phyloP scores from a whole-genome alignment of 2,888 invertebrate species.

The Thereva unica region DNA sequence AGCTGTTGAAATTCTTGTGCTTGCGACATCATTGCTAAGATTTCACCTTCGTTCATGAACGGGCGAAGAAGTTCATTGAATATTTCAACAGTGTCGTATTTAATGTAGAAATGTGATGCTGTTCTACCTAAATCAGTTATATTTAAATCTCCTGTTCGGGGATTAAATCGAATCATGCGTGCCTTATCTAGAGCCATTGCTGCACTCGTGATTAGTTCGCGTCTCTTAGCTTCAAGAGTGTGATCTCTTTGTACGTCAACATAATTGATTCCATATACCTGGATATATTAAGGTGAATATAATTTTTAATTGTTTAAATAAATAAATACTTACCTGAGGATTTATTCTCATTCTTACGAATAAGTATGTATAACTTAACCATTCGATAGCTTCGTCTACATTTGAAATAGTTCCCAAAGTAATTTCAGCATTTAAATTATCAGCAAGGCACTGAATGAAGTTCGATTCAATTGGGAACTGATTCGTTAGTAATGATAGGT shows the following conservation, averaged over 20 bases:
- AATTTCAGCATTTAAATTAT: conserved; percentile 98
- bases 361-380: conserved; percentile 97
- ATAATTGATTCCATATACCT: conserved; percentile 67
- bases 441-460: conserved; percentile 87
- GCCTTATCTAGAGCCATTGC: conserved; percentile 88
- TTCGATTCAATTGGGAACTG: conserved; percentile 99
- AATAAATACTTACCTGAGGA: conserved; percentile 62
- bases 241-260: conserved; percentile 74
- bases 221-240: conserved; percentile 74
- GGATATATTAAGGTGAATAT: too few species aligned
- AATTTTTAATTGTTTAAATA: too few species aligned
- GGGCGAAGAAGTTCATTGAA: conserved; percentile 83
- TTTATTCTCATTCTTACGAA: conserved; percentile 93
- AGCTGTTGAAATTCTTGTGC: conserved; percentile 95
- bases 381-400: conserved; percentile 93
- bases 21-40: conserved; percentile 87
- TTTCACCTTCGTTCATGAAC: conserved; percentile 82
- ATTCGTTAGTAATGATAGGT: conserved; percentile 89
- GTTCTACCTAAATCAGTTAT: conserved; percentile 89
- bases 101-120: conserved; percentile 97
- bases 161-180: conserved; percentile 91
- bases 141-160: conserved; percentile 78
- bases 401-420: conserved; percentile 95
- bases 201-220: conserved; percentile 76
- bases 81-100: conserved; percentile 90